Evolutionary conservation across 2,888 invertebrate species (phyloP).

Genomic region (Nomada goodeniana): DNA sequence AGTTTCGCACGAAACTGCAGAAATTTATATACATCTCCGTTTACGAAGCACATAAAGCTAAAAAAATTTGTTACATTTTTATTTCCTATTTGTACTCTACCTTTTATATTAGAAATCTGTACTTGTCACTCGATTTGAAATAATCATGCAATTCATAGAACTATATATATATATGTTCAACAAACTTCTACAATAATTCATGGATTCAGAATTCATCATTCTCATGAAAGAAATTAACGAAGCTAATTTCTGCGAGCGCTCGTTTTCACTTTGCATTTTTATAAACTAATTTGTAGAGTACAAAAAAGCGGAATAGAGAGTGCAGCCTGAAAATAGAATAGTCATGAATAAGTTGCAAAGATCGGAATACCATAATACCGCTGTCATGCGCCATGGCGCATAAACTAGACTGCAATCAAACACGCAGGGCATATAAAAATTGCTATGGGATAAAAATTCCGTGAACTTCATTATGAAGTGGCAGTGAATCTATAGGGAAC

Average conservation of each 20-base stretch:
- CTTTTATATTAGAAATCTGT: too few species aligned
- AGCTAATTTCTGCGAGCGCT: background rate
- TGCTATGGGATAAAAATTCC: background rate
- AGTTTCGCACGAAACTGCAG: too few species aligned
- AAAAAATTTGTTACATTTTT: too few species aligned
- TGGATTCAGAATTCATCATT: background rate
- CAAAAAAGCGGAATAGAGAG: constrained; percentile 35
- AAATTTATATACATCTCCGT: too few species aligned
- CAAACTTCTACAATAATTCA: background rate
- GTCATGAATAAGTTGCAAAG: constrained; percentile 31
- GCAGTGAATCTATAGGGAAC: too few species aligned
- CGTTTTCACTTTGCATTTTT: constrained; percentile 26
- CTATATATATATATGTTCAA: background rate
- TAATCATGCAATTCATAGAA: background rate
- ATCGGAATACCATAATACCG: constrained; percentile 49
- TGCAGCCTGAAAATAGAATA: constrained; percentile 30
- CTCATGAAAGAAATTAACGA: background rate
- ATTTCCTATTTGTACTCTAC: too few species aligned
- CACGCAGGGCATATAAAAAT: background rate
- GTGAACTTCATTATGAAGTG: background rate
- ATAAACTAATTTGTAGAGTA: constrained; percentile 20
- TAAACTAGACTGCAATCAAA: constrained; percentile 43
- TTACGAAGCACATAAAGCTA: too few species aligned
- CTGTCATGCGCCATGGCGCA: constrained; percentile 54
- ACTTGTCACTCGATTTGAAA: too few species aligned